These are phyloP conservation scores for Zaprionus tsacasi DNA, from an alignment of 1,140 invertebrate species.

Conservation along the genomic window DNA sequence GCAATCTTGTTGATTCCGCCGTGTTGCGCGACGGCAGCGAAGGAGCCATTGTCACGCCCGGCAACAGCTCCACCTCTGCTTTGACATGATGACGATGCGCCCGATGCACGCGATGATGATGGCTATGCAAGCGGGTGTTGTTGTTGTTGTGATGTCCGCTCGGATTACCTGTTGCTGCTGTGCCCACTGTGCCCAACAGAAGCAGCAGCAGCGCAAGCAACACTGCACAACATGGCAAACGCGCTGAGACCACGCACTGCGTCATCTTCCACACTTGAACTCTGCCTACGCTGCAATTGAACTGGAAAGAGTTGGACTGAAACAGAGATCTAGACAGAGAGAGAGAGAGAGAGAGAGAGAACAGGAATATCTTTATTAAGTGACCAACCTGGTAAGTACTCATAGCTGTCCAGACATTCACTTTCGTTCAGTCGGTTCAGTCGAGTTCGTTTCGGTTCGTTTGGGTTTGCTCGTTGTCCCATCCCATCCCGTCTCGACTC, in stretches of 20 bases:
- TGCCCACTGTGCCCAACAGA: slow-evolving; percentile 28
- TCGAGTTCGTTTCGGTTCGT: slow-evolving; percentile 2
- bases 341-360: slow-evolving; percentile 23
- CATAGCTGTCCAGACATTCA: slow-evolving; percentile 13
- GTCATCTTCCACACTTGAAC: slow-evolving; percentile 29
- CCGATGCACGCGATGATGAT: slow-evolving; percentile 50
- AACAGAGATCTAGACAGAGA: slow-evolving; percentile 11
- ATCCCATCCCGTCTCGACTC: slow-evolving; percentile 25
- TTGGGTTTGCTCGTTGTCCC: not conserved
- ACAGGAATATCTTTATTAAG: slow-evolving; percentile 64
- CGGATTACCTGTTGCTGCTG: slow-evolving; percentile 55
- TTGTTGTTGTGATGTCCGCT: slow-evolving; percentile 19
- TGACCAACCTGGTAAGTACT: slow-evolving; percentile 38
- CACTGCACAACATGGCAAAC: slow-evolving; percentile 54
- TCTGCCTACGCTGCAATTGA: slow-evolving; percentile 26
- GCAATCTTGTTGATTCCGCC: slow-evolving; percentile 61
- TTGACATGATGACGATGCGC: slow-evolving; percentile 61
- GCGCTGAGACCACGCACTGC: slow-evolving; percentile 16
- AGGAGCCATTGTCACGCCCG: slow-evolving; percentile 56
- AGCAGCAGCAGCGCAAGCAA: slow-evolving; percentile 48
- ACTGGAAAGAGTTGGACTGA: slow-evolving; percentile 36
- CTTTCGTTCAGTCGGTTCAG: slow-evolving; percentile 12
- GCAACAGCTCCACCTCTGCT: slow-evolving; percentile 66
- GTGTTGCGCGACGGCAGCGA: slow-evolving; percentile 5
- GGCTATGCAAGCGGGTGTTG: slow-evolving; percentile 39